Conservation (phyloP, 1,140 invertebrate species). For the Diachasmimorpha longicaudata region DNA sequence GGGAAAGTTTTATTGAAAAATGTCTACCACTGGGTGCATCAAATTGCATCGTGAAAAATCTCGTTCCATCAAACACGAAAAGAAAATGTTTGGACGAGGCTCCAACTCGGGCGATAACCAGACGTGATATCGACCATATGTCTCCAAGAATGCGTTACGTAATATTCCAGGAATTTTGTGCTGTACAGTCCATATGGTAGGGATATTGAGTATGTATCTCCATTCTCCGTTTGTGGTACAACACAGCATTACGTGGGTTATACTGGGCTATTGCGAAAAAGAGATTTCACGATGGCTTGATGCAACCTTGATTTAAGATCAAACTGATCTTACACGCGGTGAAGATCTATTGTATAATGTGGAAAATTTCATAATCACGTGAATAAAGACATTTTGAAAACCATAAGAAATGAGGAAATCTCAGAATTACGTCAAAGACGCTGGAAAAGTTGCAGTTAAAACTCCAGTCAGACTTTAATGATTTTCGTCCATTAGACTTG, state of each 20-base stretch:
- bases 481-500: too few species aligned
- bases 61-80: too few species aligned
- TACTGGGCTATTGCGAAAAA: constrained; percentile 13
- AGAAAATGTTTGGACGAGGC: too few species aligned
- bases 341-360: background rate
- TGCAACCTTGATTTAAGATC: constrained; percentile 26
- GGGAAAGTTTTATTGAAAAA: background rate
- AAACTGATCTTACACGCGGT: background rate
- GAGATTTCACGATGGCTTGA: constrained; percentile 13
- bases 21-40: too few species aligned
- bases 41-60: too few species aligned
- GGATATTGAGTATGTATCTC: constrained; percentile 17
- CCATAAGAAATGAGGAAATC: too few species aligned
- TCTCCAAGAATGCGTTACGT: constrained; percentile 1
- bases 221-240: background rate
- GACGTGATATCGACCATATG: background rate
- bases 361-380: background rate
- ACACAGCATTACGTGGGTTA: constrained; percentile 6
- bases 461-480: too few species aligned
- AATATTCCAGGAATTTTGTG: background rate
- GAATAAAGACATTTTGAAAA: background rate
- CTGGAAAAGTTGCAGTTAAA: too few species aligned
- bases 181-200: constrained; percentile 18
- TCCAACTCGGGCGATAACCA: background rate
- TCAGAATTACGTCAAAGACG: too few species aligned